Percentiles rank a stretch among this genome's conserved stretches.
Evolutionary conservation across 2,113 vertebrate genomes (phyloP).

Genomic region (Nibea albiflora): DNA sequence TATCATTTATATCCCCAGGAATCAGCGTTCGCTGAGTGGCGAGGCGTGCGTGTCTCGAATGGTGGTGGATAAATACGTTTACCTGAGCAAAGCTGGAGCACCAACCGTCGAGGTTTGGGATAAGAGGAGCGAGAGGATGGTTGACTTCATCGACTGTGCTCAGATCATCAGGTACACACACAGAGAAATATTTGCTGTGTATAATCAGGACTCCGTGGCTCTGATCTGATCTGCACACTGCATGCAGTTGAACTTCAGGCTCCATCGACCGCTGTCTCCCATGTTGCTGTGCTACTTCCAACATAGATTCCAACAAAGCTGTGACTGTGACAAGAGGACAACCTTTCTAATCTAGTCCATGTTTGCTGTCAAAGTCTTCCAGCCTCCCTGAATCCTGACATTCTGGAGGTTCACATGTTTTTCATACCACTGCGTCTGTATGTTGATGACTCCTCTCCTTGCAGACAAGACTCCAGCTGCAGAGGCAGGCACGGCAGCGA

Average conservation of each 20-base stretch:
- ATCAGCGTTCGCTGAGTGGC: conserved; percentile 81
- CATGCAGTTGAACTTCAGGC: too few species aligned
- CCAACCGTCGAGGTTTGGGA: conserved; percentile 94
- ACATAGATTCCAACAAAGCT: too few species aligned
- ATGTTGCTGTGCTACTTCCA: too few species aligned
- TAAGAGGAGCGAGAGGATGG: conserved; percentile 90
- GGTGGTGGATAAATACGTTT: conserved; percentile 91
- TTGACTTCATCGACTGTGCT: conserved; percentile 90
- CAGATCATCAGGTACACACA: conserved; percentile 87
- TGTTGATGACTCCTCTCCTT: not conserved
- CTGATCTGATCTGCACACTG: not conserved
- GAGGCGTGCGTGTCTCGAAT: conserved; percentile 90
- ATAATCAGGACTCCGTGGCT: not conserved
- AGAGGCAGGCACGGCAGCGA: conserved; percentile 67
- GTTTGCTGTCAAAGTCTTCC: not conserved
- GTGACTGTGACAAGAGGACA: not conserved
- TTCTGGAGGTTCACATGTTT: not conserved
- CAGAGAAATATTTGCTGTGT: not conserved
- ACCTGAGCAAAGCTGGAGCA: conserved; percentile 91
- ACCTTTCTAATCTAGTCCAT: too few species aligned
- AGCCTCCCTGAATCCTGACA: not conserved
- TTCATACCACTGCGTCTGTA: not conserved
- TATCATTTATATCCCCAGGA: conserved; percentile 72
- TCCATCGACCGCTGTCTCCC: not conserved
- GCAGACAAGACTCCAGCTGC: conserved; percentile 80